phyloP scores from a whole-genome alignment of 1,140 invertebrate species.

The Pachyrhynchus sulphureomaculatus region DNA sequence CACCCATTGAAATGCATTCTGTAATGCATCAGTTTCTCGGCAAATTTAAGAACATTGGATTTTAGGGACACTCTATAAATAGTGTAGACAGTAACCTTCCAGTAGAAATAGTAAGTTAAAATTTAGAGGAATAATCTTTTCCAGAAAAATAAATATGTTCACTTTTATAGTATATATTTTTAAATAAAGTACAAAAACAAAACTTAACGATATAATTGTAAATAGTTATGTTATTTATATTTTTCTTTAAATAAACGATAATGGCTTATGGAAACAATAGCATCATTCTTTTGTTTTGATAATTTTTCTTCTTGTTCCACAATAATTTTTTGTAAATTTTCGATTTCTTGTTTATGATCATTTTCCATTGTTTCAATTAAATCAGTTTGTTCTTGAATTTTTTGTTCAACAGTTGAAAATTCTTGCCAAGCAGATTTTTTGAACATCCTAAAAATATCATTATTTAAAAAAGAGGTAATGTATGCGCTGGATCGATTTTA shows the following conservation, averaged over 20 bases:
- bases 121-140: no score
- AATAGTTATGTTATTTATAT: constrained; percentile 36
- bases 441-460: constrained; percentile 53
- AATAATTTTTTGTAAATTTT: constrained; percentile 54
- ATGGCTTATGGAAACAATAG: constrained; percentile 33
- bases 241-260: constrained; percentile 47
- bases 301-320: constrained; percentile 57
- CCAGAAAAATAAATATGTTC: no score
- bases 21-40: no score
- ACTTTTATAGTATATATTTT: no score
- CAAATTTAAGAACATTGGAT: no score
- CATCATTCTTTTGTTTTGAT: constrained; percentile 32
- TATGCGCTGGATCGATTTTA: no score
- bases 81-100: no score
- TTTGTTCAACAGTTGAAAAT: constrained; percentile 55
- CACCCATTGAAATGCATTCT: no score
- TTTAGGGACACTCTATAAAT: no score
- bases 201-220: no score
- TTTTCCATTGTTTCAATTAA: constrained; percentile 54
- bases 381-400: constrained; percentile 55
- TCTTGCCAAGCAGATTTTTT: constrained; percentile 57
- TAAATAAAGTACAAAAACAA: no score
- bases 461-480: constrained; percentile 41
- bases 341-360: constrained; percentile 55
- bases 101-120: no score